A percentile compares a stretch with the other conserved stretches of the same genome.
Conservation (phyloP, 2,797 vertebrate species). For the Lindbergichthys nudifrons region DNA sequence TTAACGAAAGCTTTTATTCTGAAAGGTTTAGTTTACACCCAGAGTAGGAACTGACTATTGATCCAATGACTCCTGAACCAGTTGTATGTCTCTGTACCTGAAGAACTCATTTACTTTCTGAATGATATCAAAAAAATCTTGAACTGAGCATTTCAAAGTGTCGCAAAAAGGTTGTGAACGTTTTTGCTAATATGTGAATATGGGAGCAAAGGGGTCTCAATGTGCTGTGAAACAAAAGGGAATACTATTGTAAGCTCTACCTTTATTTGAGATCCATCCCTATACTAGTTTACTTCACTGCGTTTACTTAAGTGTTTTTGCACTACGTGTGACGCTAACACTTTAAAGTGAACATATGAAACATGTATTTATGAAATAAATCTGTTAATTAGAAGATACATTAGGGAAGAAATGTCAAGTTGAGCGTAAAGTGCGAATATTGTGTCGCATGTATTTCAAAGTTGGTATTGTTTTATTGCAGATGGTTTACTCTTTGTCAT, state of each 20-base stretch:
- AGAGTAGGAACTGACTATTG: neutral
- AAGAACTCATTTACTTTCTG: neutral
- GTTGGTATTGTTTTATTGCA: neutral
- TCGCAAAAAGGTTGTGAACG: too few relatives aligned
- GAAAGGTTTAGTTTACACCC: neutral
- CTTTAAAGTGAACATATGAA: neutral
- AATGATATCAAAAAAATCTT: too few relatives aligned
- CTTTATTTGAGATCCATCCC: neutral
- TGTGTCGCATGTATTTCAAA: neutral
- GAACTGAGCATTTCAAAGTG: too few relatives aligned
- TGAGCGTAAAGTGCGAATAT: neutral
- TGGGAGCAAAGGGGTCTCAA: neutral
- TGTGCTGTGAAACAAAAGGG: neutral
- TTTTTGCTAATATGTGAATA: neutral
- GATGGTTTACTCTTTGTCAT: conserved; percentile 1
- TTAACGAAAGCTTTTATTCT: neutral
- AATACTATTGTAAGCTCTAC: neutral
- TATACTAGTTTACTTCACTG: neutral
- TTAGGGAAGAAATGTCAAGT: too few relatives aligned
- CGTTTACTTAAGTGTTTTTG: too few relatives aligned
- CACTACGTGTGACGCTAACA: neutral
- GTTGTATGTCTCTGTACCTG: neutral
- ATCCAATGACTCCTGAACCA: neutral
- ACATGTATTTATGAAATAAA: too few relatives aligned
- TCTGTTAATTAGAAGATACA: too few relatives aligned